Evolutionary conservation across 1,140 invertebrate genomes (phyloP).

Genomic region (Anadara kagoshimensis): DNA sequence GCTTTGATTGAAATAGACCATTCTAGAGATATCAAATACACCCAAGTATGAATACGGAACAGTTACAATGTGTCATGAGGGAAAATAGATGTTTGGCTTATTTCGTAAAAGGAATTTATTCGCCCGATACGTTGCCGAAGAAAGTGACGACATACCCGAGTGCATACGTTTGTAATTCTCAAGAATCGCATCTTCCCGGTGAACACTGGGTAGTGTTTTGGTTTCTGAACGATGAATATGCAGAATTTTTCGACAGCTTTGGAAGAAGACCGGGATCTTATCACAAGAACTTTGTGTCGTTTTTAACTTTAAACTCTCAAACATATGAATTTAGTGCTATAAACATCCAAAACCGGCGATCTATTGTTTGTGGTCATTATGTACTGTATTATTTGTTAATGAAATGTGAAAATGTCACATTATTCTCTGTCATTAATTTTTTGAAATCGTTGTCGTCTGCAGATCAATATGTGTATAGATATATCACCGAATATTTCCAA

Average conservation of each 20-base stretch:
- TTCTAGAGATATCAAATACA: constrained; percentile 11
- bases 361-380: neutral
- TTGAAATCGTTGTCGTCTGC: neutral
- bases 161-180: constrained; percentile 17
- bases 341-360: neutral
- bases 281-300: neutral
- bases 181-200: constrained; percentile 14
- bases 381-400: constrained; percentile 2
- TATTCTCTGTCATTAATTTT: neutral
- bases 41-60: constrained; percentile 21
- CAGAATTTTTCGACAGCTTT: constrained; percentile 29
- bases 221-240: constrained; percentile 3
- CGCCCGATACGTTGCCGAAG: constrained; percentile 22
- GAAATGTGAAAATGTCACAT: constrained; percentile 2
- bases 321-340: neutral
- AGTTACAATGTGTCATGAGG: constrained; percentile 5
- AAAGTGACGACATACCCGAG: constrained; percentile 12
- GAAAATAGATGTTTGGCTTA: neutral
- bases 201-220: constrained; percentile 29
- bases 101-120: constrained; percentile 21
- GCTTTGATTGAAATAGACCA: constrained; percentile 23
- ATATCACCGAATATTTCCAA: neutral
- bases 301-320: neutral
- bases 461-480: neutral
- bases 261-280: constrained; percentile 16